Percentiles rank a stretch among this genome's conserved stretches.
Evolutionary conservation across 2,113 vertebrate species (phyloP).

Genomic region (Gasterosteus aculeatus): DNA sequence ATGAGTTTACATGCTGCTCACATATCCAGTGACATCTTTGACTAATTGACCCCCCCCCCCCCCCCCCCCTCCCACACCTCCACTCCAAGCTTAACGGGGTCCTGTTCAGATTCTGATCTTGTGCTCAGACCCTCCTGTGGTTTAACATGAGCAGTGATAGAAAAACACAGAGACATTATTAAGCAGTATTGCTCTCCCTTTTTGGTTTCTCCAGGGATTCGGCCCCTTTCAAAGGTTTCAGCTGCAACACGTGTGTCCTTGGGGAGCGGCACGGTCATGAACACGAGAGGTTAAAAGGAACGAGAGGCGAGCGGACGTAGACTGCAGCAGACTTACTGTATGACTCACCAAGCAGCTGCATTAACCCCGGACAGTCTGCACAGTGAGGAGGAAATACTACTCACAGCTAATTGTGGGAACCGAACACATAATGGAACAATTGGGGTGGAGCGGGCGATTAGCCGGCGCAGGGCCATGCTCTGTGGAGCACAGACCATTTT

Average conservation of each 20-base stretch:
- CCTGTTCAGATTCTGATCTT: slow-evolving; percentile 5
- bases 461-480: slow-evolving; percentile 48
- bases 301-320: slow-evolving; percentile 27
- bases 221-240: slow-evolving; percentile 43
- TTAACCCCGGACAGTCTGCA: slow-evolving; percentile 32
- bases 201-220: slow-evolving; percentile 26
- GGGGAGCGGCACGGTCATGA: slow-evolving; percentile 50
- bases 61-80: neutral
- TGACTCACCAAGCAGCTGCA: slow-evolving; percentile 53
- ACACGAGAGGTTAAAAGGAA: slow-evolving; percentile 43
- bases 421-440: slow-evolving; percentile 75
- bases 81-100: neutral
- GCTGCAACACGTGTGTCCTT: slow-evolving; percentile 41
- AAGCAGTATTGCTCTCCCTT: neutral
- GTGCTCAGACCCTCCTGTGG: neutral
- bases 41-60: neutral
- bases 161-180: slow-evolving; percentile 7
- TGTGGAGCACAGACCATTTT: slow-evolving; percentile 53
- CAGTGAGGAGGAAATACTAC: slow-evolving; percentile 67
- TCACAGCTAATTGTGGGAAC: slow-evolving; percentile 78
- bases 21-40: neutral
- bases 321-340: slow-evolving; percentile 14
- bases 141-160: slow-evolving; percentile 21
- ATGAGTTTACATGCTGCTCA: neutral
- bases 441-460: slow-evolving; percentile 57